phyloP scores from a whole-genome alignment of 1,140 invertebrate genomes.

The Leguminivora glycinivorella region DNA sequence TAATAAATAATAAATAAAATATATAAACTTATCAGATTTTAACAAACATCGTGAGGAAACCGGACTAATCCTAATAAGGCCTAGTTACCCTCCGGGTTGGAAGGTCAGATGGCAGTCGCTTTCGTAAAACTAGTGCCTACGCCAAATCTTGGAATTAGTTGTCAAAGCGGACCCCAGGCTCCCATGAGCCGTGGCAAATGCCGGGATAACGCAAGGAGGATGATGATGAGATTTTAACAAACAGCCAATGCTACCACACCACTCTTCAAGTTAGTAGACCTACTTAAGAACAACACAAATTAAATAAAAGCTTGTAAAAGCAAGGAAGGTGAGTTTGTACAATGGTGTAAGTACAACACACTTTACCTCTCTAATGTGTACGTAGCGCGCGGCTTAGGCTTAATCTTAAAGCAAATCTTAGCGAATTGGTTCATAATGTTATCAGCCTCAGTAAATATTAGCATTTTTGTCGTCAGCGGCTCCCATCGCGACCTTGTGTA shows the following conservation, averaged over 20 bases:
- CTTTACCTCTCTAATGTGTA: constrained; percentile 52
- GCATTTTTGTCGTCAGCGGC: constrained; percentile 56
- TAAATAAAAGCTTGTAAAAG: not conserved
- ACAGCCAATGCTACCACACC: not conserved
- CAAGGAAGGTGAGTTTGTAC: constrained; percentile 40
- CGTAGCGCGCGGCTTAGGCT: constrained; percentile 58
- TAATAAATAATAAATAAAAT: too few species aligned
- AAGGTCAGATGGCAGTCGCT: too few species aligned
- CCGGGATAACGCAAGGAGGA: too few species aligned
- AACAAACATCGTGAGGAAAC: too few species aligned
- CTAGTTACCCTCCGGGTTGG: too few species aligned
- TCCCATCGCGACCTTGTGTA: constrained; percentile 58
- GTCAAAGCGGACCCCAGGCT: too few species aligned
- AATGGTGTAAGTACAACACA: constrained; percentile 33
- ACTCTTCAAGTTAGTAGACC: too few species aligned
- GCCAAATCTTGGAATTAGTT: too few species aligned
- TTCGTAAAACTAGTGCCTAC: too few species aligned
- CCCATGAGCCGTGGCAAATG: too few species aligned
- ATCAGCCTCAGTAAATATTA: constrained; percentile 70
- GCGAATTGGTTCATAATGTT: constrained; percentile 73
- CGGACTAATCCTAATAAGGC: too few species aligned
- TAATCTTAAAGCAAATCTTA: constrained; percentile 75
- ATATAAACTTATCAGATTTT: too few species aligned
- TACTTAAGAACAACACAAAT: not conserved
- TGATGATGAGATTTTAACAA: not conserved